phyloP scores from a whole-genome alignment of 2,888 invertebrate species.

The Dryocosmus kuriphilus region DNA sequence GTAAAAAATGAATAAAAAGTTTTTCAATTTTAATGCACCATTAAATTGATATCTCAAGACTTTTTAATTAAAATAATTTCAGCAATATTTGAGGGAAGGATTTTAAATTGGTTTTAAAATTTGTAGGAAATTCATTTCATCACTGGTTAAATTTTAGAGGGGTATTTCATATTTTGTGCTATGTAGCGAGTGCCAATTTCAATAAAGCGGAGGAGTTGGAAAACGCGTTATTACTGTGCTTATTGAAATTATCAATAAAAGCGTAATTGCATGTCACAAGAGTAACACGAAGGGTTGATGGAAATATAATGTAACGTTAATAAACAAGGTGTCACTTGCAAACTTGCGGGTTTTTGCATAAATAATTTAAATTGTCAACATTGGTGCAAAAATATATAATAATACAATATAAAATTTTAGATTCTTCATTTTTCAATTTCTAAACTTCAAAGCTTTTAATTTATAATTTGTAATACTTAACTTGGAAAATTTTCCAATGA shows the following conservation, averaged over 20 bases:
- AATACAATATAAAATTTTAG: no score
- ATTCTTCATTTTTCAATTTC: no score
- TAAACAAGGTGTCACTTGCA: neutral
- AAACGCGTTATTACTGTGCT: neutral
- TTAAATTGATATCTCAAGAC: no score
- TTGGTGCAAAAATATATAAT: no score
- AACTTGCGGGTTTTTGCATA: neutral
- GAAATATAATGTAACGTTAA: neutral
- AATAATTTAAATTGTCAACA: neutral
- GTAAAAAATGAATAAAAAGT: no score
- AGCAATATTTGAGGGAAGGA: no score
- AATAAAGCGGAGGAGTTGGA: neutral
- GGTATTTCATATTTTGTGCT: neutral
- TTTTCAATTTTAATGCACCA: no score
- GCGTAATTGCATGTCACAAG: neutral
- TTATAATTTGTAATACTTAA: neutral
- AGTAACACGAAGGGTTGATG: neutral
- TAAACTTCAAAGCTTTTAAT: no score
- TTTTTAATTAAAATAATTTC: no score
- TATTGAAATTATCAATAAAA: neutral
- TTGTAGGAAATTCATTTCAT: neutral
- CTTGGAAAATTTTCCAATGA: neutral
- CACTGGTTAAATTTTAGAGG: neutral
- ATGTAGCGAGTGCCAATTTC: neutral
- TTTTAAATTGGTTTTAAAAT: no score